phyloP scores from a whole-genome alignment of 2,113 vertebrate species.

The Limnothrissa miodon region DNA sequence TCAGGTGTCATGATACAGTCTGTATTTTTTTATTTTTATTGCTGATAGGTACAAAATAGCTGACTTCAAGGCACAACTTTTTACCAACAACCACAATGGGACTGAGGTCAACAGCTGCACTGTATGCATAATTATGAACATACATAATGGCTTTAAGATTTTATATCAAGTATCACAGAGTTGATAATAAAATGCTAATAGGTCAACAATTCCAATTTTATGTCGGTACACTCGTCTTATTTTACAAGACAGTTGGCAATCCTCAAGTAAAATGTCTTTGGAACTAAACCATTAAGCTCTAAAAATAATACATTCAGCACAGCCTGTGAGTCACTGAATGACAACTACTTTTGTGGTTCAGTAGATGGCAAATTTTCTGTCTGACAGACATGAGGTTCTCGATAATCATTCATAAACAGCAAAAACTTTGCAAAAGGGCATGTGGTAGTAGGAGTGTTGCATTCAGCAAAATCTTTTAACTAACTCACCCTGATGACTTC shows the following conservation, averaged over 20 bases:
- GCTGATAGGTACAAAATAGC: neutral
- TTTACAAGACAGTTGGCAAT: neutral
- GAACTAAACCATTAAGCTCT: neutral
- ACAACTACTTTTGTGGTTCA: slow-evolving; percentile 18
- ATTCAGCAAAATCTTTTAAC: neutral
- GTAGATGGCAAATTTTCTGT: slow-evolving; percentile 25
- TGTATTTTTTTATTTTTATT: too few species aligned
- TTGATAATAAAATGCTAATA: neutral
- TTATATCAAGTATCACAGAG: neutral
- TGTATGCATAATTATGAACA: neutral
- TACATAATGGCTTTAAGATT: neutral
- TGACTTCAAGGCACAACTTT: neutral
- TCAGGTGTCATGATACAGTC: neutral
- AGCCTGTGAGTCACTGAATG: neutral
- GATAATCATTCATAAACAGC: neutral
- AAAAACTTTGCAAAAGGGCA: neutral
- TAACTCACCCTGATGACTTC: slow-evolving; percentile 91
- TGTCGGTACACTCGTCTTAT: neutral
- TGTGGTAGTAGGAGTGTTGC: neutral
- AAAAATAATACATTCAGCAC: neutral
- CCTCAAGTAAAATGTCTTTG: neutral
- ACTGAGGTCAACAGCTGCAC: neutral
- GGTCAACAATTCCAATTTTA: neutral
- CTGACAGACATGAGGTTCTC: slow-evolving; percentile 18
- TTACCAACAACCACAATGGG: neutral